A percentile compares a stretch with the other conserved stretches of the same genome.
These are phyloP conservation scores for Drosophila trapezifrons DNA, from an alignment of 1,140 invertebrate genomes.

Conservation along the genomic window DNA sequence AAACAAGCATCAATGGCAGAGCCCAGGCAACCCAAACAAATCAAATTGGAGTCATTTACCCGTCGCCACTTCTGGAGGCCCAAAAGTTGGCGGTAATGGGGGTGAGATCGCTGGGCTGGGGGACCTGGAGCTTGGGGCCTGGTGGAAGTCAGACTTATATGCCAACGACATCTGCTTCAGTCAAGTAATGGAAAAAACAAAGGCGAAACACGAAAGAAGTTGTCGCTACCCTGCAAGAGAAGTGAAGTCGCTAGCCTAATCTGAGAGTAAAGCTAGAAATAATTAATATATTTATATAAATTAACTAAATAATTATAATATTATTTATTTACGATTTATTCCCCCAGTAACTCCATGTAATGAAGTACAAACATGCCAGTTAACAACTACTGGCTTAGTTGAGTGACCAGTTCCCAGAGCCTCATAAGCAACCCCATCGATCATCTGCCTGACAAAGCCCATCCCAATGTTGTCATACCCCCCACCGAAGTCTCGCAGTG, in stretches of 20 bases:
- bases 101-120: not conserved
- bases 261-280: not conserved
- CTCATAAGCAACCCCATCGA: constrained; percentile 36
- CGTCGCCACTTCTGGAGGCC: constrained; percentile 62
- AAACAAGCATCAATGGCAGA: constrained; percentile 55
- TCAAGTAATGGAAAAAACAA: constrained; percentile 46
- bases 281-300: not conserved
- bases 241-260: not conserved
- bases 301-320: no score
- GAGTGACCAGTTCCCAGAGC: constrained; percentile 23
- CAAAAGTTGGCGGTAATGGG: constrained; percentile 1
- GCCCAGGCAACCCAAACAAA: constrained; percentile 65
- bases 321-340: no score
- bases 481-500: constrained; percentile 12
- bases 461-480: constrained; percentile 19
- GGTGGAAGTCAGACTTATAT: constrained; percentile 39
- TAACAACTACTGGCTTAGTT: constrained; percentile 14
- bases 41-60: constrained; percentile 81
- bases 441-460: constrained; percentile 43
- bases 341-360: not conserved
- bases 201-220: constrained; percentile 26
- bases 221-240: constrained; percentile 14
- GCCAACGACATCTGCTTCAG: constrained; percentile 56
- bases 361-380: constrained; percentile 22
- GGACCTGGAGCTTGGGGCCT: not conserved